phyloP scores from a whole-genome alignment of 2,888 invertebrate genomes.

The Fragum whitleyi region DNA sequence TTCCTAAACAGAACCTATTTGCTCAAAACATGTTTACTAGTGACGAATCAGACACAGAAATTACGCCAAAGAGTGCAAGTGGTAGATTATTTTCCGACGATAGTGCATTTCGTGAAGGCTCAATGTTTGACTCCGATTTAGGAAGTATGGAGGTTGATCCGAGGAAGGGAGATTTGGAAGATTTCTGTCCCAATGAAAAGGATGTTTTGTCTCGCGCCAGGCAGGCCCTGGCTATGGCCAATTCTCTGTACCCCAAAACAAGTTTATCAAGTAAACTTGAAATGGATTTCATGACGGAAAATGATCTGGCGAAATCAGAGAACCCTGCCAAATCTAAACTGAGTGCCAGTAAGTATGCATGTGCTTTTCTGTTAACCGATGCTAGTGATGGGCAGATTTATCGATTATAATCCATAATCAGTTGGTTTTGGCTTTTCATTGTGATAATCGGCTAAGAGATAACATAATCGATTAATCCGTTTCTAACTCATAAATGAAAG shows the following conservation, averaged over 20 bases:
- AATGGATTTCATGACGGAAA: not conserved
- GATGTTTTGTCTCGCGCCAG: constrained; percentile 70
- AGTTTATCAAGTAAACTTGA: not conserved
- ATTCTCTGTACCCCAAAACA: constrained; percentile 63
- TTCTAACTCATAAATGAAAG: not conserved
- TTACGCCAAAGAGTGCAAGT: constrained; percentile 45
- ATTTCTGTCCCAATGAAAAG: constrained; percentile 60
- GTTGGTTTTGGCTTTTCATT: too few species aligned
- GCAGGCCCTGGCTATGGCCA: constrained; percentile 68
- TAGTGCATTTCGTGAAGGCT: constrained; percentile 62
- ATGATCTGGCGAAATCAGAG: not conserved
- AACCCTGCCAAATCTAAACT: constrained; percentile 24
- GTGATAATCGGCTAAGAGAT: not conserved
- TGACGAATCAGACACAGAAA: constrained; percentile 48
- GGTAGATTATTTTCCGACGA: constrained; percentile 47
- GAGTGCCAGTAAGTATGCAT: constrained; percentile 51
- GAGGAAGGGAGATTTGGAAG: constrained; percentile 15
- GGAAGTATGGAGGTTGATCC: constrained; percentile 46
- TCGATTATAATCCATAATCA: too few species aligned
- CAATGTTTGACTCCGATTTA: constrained; percentile 25
- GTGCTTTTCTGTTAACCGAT: not conserved
- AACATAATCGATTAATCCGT: too few species aligned
- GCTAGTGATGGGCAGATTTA: too few species aligned
- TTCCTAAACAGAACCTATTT: constrained; percentile 52
- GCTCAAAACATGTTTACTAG: constrained; percentile 38